A percentile compares a stretch with the other conserved stretches of the same genome.
Conservation (phyloP, 2,113 vertebrate species). For the Campylomormyrus tamandua region DNA sequence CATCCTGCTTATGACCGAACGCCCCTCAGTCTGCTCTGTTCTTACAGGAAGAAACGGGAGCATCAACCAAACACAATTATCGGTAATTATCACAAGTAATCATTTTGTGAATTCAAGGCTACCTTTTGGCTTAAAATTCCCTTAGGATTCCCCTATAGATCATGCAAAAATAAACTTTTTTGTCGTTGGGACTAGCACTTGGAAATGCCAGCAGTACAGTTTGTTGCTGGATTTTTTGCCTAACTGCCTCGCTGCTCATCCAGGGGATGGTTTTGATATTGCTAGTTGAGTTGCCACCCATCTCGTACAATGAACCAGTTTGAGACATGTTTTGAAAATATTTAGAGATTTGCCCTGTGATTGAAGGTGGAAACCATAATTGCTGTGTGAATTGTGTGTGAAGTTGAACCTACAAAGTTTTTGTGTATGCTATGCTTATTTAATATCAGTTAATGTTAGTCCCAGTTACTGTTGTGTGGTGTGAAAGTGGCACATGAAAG, state of each 20-base stretch:
- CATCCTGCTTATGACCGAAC: neutral
- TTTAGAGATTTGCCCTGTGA: neutral
- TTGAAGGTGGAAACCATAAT: neutral
- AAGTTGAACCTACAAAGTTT: too few relatives aligned
- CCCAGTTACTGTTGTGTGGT: too few relatives aligned
- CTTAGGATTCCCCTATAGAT: neutral
- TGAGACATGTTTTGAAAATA: neutral
- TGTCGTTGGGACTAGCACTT: neutral
- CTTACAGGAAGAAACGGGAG: neutral
- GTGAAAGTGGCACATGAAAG: too few relatives aligned
- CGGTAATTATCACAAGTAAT: neutral
- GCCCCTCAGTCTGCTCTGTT: neutral
- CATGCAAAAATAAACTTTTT: neutral
- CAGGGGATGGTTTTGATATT: neutral
- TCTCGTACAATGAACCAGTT: neutral
- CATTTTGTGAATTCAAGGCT: neutral
- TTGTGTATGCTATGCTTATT: too few relatives aligned
- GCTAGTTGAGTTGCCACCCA: neutral
- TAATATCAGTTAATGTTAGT: too few relatives aligned
- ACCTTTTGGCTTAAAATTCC: neutral
- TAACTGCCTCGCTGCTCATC: neutral
- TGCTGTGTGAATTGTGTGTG: neutral
- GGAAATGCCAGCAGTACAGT: neutral
- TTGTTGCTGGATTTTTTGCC: neutral
- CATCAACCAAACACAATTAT: neutral